Evolutionary conservation across 2,113 vertebrate genomes (phyloP), one percentile per base, ranked within the genome.

Genomic region (Mola mola): DNA sequence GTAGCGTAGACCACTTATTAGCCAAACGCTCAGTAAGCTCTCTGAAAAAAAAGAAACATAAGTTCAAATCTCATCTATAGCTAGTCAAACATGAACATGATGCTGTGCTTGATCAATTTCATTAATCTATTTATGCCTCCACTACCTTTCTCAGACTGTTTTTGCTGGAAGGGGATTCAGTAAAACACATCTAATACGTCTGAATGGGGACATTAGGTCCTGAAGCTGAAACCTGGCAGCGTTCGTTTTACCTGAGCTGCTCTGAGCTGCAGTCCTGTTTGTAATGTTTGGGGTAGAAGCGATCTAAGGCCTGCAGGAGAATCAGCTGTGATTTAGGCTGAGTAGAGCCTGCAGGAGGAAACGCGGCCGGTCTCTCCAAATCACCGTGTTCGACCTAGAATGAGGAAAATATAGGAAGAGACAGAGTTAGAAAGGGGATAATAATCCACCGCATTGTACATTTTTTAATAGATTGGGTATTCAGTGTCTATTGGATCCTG

Each of bases 261-360:
- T 95, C 94, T 7, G 87, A 51, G 81, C 69, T 84, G 82, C 82
- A 90, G 53, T 92, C 92, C 82, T 93, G 92, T 75, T 92, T 95
- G 89, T 96, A 96, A 48, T 75, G 79, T 87, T 91, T 95, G 33
- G 95, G 95, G 70, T 94, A 96, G 81, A 95, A 96, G 22, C 94
- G 94, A 51, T 96, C 94, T 43, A 96, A 81, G 11, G 90, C 91
- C 72, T 95, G 94, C 58, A 93, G 87, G 25, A 96, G 92, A 77
- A 93, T 78, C 85, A 94, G 92, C 58, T 95, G 94, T 63, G 91
- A 90, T 82, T 95, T 95, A 6, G 79, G 20, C 43, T 92, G 94
- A 61, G 92, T 88, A 65, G 83, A 78, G 33, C 77, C 79, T 1
- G 84, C 65, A 6, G 93, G 86, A 70, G 90, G 84, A 28, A 88